A percentile compares a stretch with the other conserved stretches of the same genome.
These are phyloP conservation scores for Lemur catta DNA, from an alignment of 2,797 vertebrate genomes.

Conservation along the genomic window DNA sequence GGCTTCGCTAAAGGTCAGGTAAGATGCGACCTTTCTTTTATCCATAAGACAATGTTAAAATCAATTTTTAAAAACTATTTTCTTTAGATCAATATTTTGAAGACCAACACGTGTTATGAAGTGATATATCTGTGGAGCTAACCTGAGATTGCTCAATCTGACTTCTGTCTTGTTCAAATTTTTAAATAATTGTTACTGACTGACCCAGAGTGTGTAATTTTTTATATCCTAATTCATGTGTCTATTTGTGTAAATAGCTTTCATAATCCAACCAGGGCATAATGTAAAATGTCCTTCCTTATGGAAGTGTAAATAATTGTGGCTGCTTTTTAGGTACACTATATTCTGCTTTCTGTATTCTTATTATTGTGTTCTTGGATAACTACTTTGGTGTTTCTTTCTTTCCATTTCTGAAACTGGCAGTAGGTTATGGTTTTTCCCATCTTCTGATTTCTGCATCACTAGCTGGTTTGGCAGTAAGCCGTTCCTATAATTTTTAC, in stretches of 20 bases:
- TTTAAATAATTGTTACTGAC: constrained; percentile 16
- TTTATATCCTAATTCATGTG: constrained; percentile 7
- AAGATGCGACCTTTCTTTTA: constrained; percentile 44
- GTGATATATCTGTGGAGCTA: not conserved
- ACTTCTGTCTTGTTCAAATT: not conserved
- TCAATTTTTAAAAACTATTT: not conserved
- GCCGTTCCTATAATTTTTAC: constrained; percentile 42
- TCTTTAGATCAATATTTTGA: not conserved
- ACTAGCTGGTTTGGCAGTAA: constrained; percentile 32
- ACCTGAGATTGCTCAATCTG: not conserved
- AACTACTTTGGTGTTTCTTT: constrained; percentile 27
- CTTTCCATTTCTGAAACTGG: constrained; percentile 26
- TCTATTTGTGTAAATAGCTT: not conserved
- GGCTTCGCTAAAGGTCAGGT: constrained; percentile 99
- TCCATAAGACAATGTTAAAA: not conserved
- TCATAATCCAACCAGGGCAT: not conserved
- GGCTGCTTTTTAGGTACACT: not conserved
- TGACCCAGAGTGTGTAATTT: not conserved
- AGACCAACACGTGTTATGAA: constrained; percentile 43
- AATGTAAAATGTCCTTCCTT: not conserved
- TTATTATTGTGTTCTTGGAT: not conserved
- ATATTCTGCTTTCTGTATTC: not conserved
- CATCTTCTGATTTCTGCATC: constrained; percentile 7
- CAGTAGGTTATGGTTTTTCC: not conserved
- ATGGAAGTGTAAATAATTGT: not conserved